Evolutionary conservation across 2,888 invertebrate species (phyloP).

Genomic region (Teinopalpus imperialis): DNA sequence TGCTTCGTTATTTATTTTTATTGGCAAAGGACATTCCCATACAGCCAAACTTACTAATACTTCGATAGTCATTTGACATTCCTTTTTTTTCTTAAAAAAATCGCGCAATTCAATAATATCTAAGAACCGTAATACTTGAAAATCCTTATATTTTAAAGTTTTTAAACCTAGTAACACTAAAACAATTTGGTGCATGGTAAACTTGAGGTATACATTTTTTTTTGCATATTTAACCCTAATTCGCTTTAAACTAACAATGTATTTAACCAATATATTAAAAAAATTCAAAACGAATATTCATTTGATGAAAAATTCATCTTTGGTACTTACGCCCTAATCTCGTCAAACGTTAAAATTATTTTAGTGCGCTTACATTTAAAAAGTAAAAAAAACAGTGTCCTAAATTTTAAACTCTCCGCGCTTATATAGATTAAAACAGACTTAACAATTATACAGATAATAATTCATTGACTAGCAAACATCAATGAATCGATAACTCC

Average conservation of each 20-base stretch:
- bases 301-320: constrained; percentile 79
- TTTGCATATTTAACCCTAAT: constrained; percentile 41
- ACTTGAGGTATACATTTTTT: constrained; percentile 76
- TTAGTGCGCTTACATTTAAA: constrained; percentile 55
- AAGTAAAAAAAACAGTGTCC: constrained; percentile 7
- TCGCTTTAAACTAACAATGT: constrained; percentile 37
- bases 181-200: constrained; percentile 78
- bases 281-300: constrained; percentile 66
- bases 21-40: constrained; percentile 27
- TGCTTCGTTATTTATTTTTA: constrained; percentile 33
- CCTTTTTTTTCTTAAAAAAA: constrained; percentile 22
- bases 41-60: constrained; percentile 36
- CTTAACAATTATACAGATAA: not conserved
- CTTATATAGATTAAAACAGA: constrained; percentile 2
- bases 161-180: constrained; percentile 61
- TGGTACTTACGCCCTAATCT: constrained; percentile 66
- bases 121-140: constrained; percentile 64
- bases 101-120: constrained; percentile 37
- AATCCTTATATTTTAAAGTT: constrained; percentile 39
- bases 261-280: constrained; percentile 36
- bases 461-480: constrained; percentile 13
- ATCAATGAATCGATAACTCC: constrained; percentile 20
- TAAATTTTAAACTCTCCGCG: constrained; percentile 11
- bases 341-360: constrained; percentile 58
- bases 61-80: constrained; percentile 39